These are phyloP conservation scores for Chaenocephalus aceratus DNA, from an alignment of 2,113 vertebrate species.

Conservation along the genomic window DNA sequence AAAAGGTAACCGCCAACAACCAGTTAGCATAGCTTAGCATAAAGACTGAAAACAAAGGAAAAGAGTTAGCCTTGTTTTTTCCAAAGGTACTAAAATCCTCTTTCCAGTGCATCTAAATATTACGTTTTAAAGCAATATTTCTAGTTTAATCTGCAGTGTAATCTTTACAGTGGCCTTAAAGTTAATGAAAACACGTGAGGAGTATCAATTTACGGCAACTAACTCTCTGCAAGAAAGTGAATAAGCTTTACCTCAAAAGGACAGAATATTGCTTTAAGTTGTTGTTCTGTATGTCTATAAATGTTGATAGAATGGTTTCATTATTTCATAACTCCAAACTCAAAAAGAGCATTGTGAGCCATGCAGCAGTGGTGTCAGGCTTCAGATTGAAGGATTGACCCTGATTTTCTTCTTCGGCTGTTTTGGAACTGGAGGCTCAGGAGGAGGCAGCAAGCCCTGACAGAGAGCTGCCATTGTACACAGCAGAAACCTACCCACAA, in stretches of 20 bases:
- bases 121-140: not conserved
- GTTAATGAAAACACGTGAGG: not conserved
- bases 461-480: conserved; percentile 81
- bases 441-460: conserved; percentile 81
- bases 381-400: conserved; percentile 48
- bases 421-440: conserved; percentile 60
- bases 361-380: conserved; percentile 29
- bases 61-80: not conserved
- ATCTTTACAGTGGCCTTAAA: not conserved
- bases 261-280: not conserved
- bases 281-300: not conserved
- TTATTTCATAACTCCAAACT: conserved; percentile 27
- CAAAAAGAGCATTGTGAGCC: conserved; percentile 17
- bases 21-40: conserved; percentile 21
- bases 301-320: conserved; percentile 14
- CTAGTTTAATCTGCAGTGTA: not conserved
- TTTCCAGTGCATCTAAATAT: not conserved
- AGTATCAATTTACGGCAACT: not conserved
- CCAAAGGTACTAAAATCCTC: not conserved
- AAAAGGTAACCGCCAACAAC: not conserved
- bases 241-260: not conserved
- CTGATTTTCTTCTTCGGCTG: conserved; percentile 54
- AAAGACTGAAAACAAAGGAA: not conserved
- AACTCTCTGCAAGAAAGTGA: not conserved
- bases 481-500: conserved; percentile 75